Percentiles rank a stretch among this genome's conserved stretches.
These are phyloP conservation scores for Petrolisthes manimaculis DNA, from an alignment of 2,888 invertebrate genomes.

Conservation along the genomic window DNA sequence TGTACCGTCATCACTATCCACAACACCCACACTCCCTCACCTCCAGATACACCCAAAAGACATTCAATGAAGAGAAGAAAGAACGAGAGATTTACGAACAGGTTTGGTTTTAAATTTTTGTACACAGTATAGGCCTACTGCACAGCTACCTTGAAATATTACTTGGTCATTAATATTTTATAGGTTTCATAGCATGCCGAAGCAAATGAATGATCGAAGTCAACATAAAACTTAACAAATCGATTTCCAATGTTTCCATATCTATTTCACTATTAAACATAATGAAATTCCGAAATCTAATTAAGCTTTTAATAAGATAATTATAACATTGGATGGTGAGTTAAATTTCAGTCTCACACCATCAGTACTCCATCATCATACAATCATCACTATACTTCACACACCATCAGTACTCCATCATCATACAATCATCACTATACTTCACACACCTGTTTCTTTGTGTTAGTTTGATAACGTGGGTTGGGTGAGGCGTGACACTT, in stretches of 20 bases:
- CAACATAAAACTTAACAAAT: no score
- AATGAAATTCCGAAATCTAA: no score
- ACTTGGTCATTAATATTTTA: no score
- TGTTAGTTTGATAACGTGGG: constrained; percentile 48
- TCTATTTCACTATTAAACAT: no score
- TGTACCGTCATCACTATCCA: constrained; percentile 51
- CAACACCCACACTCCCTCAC: constrained; percentile 6
- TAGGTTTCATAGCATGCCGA: no score
- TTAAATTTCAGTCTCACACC: no score
- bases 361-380: neutral
- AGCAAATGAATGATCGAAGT: no score
- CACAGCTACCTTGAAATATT: no score
- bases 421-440: neutral
- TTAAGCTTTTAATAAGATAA: no score
- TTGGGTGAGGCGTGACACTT: constrained; percentile 50
- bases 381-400: neutral
- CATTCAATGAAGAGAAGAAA: neutral
- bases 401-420: neutral
- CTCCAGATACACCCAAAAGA: neutral
- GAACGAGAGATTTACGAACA: constrained; percentile 42
- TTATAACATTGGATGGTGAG: no score
- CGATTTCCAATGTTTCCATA: no score
- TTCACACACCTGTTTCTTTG: neutral
- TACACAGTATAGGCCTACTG: no score
- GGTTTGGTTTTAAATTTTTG: neutral